Conservation (phyloP, 1,140 invertebrate genomes). For the Hyles vespertilio region DNA sequence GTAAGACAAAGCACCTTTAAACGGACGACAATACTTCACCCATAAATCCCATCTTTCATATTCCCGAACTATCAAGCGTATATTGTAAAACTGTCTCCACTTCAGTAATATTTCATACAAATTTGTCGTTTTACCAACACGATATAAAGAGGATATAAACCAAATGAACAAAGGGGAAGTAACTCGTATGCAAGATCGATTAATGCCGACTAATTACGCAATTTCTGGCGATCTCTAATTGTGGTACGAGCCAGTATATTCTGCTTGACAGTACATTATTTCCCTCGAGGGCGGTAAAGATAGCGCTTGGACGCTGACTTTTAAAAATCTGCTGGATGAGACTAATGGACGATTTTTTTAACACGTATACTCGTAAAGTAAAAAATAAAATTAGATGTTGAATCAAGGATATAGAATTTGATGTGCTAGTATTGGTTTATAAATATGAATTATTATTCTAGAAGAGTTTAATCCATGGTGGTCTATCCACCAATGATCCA, state of each 20-base stretch:
- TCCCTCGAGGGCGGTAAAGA: constrained; percentile 68
- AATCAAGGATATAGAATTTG: too few relatives aligned
- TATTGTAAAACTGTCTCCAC: background rate
- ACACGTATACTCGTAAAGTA: background rate
- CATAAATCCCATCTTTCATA: too few relatives aligned
- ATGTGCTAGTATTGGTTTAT: too few relatives aligned
- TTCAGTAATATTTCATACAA: constrained; percentile 18
- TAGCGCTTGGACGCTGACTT: constrained; percentile 37
- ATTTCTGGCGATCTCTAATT: constrained; percentile 73
- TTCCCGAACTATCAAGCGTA: too few relatives aligned
- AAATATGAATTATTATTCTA: too few relatives aligned
- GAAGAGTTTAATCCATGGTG: too few relatives aligned
- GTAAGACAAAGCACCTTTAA: too few relatives aligned
- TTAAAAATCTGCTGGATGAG: constrained; percentile 40
- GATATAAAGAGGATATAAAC: constrained; percentile 11
- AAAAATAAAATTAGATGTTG: too few relatives aligned
- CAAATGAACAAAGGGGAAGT: constrained; percentile 27
- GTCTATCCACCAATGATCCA: too few relatives aligned
- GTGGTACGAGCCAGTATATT: constrained; percentile 64
- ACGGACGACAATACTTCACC: too few relatives aligned
- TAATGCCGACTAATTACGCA: constrained; percentile 69
- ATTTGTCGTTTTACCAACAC: constrained; percentile 3
- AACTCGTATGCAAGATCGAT: constrained; percentile 59
- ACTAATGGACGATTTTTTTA: background rate
- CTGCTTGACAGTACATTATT: constrained; percentile 70